Conservation (phyloP, 1,140 invertebrate species). For the Pararge aegeria region DNA sequence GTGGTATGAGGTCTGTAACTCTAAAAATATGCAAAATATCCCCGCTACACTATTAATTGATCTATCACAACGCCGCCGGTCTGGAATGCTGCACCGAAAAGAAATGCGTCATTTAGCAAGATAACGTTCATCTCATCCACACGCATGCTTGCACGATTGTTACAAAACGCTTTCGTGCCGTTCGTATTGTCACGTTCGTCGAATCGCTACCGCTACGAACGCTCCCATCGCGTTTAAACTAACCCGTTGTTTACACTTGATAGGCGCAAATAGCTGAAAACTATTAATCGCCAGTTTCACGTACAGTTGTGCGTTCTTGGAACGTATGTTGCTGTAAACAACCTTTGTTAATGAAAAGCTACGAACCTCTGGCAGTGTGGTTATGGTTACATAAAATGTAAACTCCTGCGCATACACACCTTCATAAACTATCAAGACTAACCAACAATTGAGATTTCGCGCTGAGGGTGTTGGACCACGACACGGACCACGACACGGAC, state of each 20-base stretch:
- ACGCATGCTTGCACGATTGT: constrained; percentile 40
- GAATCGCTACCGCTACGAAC: constrained; percentile 43
- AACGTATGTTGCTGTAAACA: neutral
- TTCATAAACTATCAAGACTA: too few relatives aligned
- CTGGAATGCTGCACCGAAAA: neutral
- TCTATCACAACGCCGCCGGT: too few relatives aligned
- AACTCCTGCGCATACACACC: too few relatives aligned
- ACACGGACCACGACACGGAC: too few relatives aligned
- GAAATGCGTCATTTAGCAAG: neutral
- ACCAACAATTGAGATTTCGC: too few relatives aligned
- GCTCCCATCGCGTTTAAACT: constrained; percentile 26
- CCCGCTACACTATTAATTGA: too few relatives aligned
- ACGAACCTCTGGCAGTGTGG: neutral
- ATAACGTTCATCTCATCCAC: neutral
- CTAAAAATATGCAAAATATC: too few relatives aligned
- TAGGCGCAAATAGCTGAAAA: constrained; percentile 21
- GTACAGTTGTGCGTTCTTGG: constrained; percentile 4
- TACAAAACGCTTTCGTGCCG: constrained; percentile 38
- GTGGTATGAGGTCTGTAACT: too few relatives aligned
- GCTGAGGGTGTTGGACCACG: too few relatives aligned
- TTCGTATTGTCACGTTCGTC: constrained; percentile 62
- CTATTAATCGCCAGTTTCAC: constrained; percentile 14
- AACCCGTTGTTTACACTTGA: constrained; percentile 27
- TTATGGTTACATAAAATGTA: too few relatives aligned
- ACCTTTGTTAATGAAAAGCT: neutral